Evolutionary conservation across 1,140 invertebrate species (phyloP), one percentile per base, ranked within the genome.

Genomic region (Aporrectodea caliginosa): DNA sequence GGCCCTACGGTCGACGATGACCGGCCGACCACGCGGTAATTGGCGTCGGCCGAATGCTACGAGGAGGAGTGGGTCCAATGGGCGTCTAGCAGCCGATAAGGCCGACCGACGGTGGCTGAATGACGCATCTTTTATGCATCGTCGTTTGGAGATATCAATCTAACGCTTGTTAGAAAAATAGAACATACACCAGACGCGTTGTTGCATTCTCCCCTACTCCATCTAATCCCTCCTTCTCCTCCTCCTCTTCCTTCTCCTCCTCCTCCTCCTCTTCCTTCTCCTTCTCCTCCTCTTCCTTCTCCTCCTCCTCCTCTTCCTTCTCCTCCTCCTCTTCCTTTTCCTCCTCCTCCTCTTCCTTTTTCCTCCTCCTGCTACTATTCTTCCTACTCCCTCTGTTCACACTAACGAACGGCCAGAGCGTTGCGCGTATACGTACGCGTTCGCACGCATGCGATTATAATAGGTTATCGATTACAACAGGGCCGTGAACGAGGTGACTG

Each of bases 81-180:
- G n/a, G n/a, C n/a, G n/a, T n/a, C n/a, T n/a, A n/a, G n/a, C n/a
- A n/a, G n/a, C n/a, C n/a, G n/a, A n/a, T n/a, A n/a, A n/a, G n/a
- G n/a, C n/a, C n/a, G n/a, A n/a, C n/a, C n/a, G n/a, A n/a, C n/a
- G n/a, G n/a, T n/a, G n/a, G n/a, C 22, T 22, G 43, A 58, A 58
- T 22, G 43, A 22, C 6, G 43, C 43, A 6, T 58, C 43, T 12
- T 58, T 58, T 58, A 58, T 58, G 43, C 43, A 12, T 6, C 43
- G 43, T 22, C 43, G 43, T 58, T 22, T 22, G n/a, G 22, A 6
- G 43, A 58, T 58, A 58, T 58, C 43, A 58, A 58, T 58, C 43
- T 58, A 58, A 58, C 22, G 43, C 43, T 58, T 58, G 43, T 58
- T 58, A 58, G 43, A 58, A 58, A 58, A 58, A 58, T 58, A 58